Percentiles rank a stretch among this genome's conserved stretches.
Conservation (phyloP, 1,140 invertebrate genomes). For the Phocides pigmalion region DNA sequence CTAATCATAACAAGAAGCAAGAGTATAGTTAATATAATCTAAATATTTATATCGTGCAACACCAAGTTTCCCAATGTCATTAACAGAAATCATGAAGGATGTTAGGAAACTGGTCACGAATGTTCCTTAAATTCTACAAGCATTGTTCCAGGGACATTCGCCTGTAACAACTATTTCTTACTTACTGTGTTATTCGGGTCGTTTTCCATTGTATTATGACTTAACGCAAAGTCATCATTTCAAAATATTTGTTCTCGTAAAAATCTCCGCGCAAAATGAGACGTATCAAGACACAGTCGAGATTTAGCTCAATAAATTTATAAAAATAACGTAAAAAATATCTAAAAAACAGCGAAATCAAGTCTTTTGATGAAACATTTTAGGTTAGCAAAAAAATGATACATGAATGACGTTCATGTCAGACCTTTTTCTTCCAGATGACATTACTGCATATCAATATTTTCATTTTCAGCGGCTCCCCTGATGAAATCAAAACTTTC, state of each 20-base stretch:
- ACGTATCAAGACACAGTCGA: slow-evolving; percentile 71
- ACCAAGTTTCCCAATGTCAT: too few relatives aligned
- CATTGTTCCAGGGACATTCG: not conserved
- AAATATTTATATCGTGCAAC: too few relatives aligned
- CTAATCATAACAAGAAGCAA: too few relatives aligned
- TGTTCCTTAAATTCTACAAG: not conserved
- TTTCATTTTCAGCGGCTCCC: slow-evolving; percentile 74
- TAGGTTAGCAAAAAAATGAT: slow-evolving; percentile 83
- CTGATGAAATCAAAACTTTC: slow-evolving; percentile 67
- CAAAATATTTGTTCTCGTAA: slow-evolving; percentile 63
- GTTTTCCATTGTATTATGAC: slow-evolving; percentile 75
- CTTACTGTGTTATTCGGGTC: slow-evolving; percentile 81
- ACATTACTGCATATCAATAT: slow-evolving; percentile 78
- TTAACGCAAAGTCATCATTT: slow-evolving; percentile 75
- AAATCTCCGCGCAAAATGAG: slow-evolving; percentile 53
- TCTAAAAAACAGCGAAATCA: slow-evolving; percentile 76
- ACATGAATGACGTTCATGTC: slow-evolving; percentile 78
- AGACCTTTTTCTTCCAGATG: slow-evolving; percentile 82
- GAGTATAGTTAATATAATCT: too few relatives aligned
- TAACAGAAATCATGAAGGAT: too few relatives aligned
- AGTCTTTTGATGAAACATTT: slow-evolving; percentile 83
- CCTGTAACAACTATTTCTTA: slow-evolving; percentile 32
- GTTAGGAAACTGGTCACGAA: not conserved
- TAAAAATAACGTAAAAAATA: slow-evolving; percentile 79
- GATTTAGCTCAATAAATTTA: slow-evolving; percentile 77